Evolutionary conservation across 1,140 invertebrate species (phyloP).

Genomic region (Drosophila carrolli): DNA sequence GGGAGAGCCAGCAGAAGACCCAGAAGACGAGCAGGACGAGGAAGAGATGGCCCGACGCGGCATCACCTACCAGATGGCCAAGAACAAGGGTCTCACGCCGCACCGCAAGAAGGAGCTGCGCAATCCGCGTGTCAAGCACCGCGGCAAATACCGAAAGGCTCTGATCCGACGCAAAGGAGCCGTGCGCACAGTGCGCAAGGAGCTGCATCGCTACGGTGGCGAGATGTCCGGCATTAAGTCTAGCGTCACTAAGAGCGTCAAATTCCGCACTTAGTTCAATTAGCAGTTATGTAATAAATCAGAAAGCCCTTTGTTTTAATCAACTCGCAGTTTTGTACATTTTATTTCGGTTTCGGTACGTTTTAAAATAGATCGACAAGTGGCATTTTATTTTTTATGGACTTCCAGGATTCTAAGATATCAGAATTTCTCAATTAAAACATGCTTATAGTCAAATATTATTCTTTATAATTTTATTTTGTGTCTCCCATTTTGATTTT

Average conservation of each 20-base stretch:
- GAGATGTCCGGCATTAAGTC: slow-evolving; percentile 96
- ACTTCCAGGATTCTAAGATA: neutral
- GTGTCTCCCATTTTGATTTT: neutral
- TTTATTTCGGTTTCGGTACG: slow-evolving; percentile 9
- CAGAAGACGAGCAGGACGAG: slow-evolving; percentile 63
- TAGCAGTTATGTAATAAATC: slow-evolving; percentile 28
- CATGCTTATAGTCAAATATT: neutral
- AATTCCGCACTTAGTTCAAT: slow-evolving; percentile 88
- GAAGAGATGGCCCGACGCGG: slow-evolving; percentile 87
- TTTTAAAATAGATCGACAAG: slow-evolving; percentile 5
- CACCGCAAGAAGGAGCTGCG: slow-evolving; percentile 94
- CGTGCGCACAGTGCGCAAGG: slow-evolving; percentile 91
- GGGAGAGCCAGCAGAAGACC: neutral
- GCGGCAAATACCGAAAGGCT: slow-evolving; percentile 95
- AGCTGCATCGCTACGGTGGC: slow-evolving; percentile 92
- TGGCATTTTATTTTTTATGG: slow-evolving; percentile 5
- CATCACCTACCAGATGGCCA: slow-evolving; percentile 96
- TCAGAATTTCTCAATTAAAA: neutral
- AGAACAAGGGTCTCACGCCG: slow-evolving; percentile 97
- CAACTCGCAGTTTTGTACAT: slow-evolving; percentile 13
- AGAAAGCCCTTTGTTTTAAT: neutral
- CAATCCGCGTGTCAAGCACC: slow-evolving; percentile 97
- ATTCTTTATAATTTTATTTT: neutral
- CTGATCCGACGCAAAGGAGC: slow-evolving; percentile 95
- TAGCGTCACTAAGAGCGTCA: slow-evolving; percentile 93